A percentile compares a stretch with the other conserved stretches of the same genome.
These are phyloP conservation scores for Xestoiulus laeticollis DNA, from an alignment of 2,888 invertebrate genomes.

Conservation along the genomic window DNA sequence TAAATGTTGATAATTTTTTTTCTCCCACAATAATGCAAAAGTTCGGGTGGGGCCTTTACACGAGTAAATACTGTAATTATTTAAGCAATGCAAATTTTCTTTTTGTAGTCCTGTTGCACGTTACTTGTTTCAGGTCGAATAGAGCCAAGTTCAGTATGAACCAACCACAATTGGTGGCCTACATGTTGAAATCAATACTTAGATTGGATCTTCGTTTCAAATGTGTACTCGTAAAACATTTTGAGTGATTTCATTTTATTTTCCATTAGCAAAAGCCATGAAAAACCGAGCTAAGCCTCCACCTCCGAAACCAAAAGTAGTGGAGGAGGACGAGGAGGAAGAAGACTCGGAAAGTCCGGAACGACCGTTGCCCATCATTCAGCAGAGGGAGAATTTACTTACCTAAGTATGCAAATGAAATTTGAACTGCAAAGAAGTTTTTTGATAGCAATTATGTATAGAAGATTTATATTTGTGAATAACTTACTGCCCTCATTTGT, in stretches of 20 bases:
- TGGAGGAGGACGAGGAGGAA: slow-evolving; percentile 71
- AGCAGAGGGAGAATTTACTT: slow-evolving; percentile 86
- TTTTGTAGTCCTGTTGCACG: too few relatives aligned
- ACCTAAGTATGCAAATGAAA: slow-evolving; percentile 60
- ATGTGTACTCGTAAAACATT: neutral
- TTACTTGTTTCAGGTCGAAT: too few relatives aligned
- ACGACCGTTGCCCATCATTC: slow-evolving; percentile 82
- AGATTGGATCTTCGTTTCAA: neutral
- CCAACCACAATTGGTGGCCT: neutral
- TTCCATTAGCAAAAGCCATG: slow-evolving; percentile 57
- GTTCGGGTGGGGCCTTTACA: too few relatives aligned
- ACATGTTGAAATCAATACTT: neutral
- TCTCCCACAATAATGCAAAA: too few relatives aligned
- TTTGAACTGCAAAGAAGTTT: neutral
- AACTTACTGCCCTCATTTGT: neutral
- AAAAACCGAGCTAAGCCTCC: slow-evolving; percentile 55
- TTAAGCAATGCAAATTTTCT: too few relatives aligned
- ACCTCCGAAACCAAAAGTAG: neutral
- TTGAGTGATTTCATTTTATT: slow-evolving; percentile 1
- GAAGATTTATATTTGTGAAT: neutral
- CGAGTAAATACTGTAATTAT: too few relatives aligned
- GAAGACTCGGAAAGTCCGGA: slow-evolving; percentile 77
- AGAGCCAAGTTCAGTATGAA: neutral
- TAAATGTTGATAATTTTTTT: too few relatives aligned
- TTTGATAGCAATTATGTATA: slow-evolving; percentile 24